Conservation (phyloP, 2,888 invertebrate genomes). For the Brenthis daphne region DNA sequence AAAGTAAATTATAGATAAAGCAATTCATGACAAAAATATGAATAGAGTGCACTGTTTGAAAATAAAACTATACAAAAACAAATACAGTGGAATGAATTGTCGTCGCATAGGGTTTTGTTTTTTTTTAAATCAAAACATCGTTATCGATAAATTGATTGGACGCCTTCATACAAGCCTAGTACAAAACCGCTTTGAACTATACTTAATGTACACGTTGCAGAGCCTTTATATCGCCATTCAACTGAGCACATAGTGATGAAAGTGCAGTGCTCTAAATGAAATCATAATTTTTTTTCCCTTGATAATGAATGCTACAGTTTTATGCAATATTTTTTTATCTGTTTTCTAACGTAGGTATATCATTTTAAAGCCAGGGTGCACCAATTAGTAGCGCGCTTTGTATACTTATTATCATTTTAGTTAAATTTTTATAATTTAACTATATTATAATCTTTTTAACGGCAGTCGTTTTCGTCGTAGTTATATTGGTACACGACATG, state of each 20-base stretch:
- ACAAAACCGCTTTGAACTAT: slow-evolving; percentile 15
- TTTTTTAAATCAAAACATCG: slow-evolving; percentile 16
- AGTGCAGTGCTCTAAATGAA: slow-evolving; percentile 13
- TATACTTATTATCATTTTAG: not conserved
- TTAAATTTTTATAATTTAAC: not conserved
- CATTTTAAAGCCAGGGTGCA: not conserved
- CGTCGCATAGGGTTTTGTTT: slow-evolving; percentile 11
- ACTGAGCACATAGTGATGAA: slow-evolving; percentile 14
- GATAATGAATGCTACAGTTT: slow-evolving; percentile 7
- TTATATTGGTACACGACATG: no score
- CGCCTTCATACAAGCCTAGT: slow-evolving; percentile 3
- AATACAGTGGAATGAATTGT: not conserved
- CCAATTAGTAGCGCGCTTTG: slow-evolving; percentile 11
- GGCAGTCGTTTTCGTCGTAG: no score
- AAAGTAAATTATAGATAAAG: slow-evolving; percentile 18
- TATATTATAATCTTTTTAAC: not conserved
- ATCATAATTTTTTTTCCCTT: slow-evolving; percentile 16
- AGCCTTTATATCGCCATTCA: slow-evolving; percentile 10
- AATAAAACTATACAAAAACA: slow-evolving; percentile 14
- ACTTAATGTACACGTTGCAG: slow-evolving; percentile 11
- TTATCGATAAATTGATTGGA: slow-evolving; percentile 25
- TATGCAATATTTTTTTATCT: slow-evolving; percentile 3
- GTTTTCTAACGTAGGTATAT: not conserved
- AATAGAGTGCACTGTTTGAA: slow-evolving; percentile 5
- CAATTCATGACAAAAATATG: slow-evolving; percentile 17